Base-by-base conservation (phyloP, 2,888 invertebrate genomes). In the Dromius quadrimaculatus region DNA sequence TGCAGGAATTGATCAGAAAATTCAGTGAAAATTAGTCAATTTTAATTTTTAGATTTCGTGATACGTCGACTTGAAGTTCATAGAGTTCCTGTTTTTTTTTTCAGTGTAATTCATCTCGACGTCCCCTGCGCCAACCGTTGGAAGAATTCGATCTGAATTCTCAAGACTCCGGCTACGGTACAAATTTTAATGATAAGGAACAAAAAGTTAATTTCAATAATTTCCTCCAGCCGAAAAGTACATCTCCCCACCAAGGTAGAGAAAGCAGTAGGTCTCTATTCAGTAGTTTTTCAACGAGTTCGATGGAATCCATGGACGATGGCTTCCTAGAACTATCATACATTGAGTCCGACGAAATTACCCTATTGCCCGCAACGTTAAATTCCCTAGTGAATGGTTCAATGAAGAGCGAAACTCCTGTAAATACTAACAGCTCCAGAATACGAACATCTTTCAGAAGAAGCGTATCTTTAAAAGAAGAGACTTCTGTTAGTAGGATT, bases 291-390 rank as follows among this genome's bases (percentile, higher is more conserved):
- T 87, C 86, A 2, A 83, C 84, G 0, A 84, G 85, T 28, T 88
- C 88, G 23, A 82, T 83, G 79, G 87, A 86, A 71, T 87, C 87
- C 15, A 85, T 85, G 77, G 89, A 89, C 78, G 90, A 90, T 74
- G 89, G 88, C 54, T 89, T 88, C 76, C 83, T 87, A 78, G 89
- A 90, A 57, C 82, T 89, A 69, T 85, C 87, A 62, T 88, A 88
- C 75, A 82, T 87, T 77, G 89, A 89, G 63, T 81, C 84, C 28
- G 77, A 87, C 36, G 83, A 84, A 38, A 79, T 81, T 19, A 76
- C 79, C 41, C 81, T 81, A 36, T 78, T 88, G 19, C 89, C 89
- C 6, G 83, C 83, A 64, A 87, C 87, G 71, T 83, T 90, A 50
- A 85, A 85, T 71, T 86, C 85, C 71, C 80, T 90, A 20, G 84